Evolutionary conservation across 1,140 invertebrate species (phyloP).

Genomic region (Maconellicoccus hirsutus): DNA sequence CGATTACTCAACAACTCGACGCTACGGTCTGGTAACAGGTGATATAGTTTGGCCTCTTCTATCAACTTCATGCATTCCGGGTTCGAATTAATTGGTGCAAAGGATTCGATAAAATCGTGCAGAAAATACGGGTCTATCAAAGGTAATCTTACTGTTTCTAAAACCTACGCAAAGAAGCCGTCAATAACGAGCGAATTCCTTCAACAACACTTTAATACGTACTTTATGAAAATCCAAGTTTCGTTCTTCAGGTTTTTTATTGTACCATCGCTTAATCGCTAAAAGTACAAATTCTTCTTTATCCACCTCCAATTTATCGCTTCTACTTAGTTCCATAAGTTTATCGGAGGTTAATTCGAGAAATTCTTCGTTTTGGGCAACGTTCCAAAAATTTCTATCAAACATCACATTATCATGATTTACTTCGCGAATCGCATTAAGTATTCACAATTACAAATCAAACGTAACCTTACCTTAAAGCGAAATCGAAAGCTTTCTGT

Average conservation of each 20-base stretch:
- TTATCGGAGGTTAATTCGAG: conserved; percentile 37
- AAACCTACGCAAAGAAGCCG: conserved; percentile 33
- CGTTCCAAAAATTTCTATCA: conserved; percentile 35
- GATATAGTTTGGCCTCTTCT: conserved; percentile 41
- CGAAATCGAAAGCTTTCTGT: conserved; percentile 35
- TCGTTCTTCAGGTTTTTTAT: conserved; percentile 35
- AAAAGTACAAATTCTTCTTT: conserved; percentile 45
- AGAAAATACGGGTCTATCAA: conserved; percentile 47
- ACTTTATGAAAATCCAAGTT: conserved; percentile 34
- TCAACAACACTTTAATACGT: no score
- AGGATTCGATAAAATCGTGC: conserved; percentile 42
- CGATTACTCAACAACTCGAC: conserved; percentile 34
- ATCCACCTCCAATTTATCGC: conserved; percentile 42
- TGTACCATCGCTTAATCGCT: conserved; percentile 42
- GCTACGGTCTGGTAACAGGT: conserved; percentile 41
- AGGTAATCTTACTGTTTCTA: conserved; percentile 44
- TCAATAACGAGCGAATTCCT: conserved; percentile 12
- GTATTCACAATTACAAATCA: conserved; percentile 15
- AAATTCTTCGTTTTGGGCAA: conserved; percentile 40
- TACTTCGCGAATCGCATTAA: conserved; percentile 10
- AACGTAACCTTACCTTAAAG: conserved; percentile 28
- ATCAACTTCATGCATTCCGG: conserved; percentile 37
- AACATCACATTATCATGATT: neutral
- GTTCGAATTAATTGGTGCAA: conserved; percentile 35
- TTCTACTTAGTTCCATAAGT: conserved; percentile 41